Base-by-base conservation (phyloP, 2,888 invertebrate species). In the Dryocosmus kuriphilus region DNA sequence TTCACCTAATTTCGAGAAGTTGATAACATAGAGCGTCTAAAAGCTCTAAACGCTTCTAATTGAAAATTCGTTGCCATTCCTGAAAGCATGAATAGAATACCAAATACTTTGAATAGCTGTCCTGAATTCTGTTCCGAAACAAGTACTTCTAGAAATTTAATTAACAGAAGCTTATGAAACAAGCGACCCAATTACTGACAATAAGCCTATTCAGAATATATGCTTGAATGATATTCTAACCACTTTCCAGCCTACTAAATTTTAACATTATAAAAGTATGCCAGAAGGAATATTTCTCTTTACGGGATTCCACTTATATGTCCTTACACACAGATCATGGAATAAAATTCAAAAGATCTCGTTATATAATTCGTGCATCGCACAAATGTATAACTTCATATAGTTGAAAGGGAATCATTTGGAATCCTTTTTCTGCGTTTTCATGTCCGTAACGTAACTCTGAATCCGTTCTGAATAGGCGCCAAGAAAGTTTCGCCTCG, bases 401-500 rank as follows among this genome's bases (percentile, higher is more conserved):
- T n/a, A 9, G 51, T 22, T 51, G 8, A 9, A 51, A 51, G 51
- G n/a, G 9, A 51, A n/a, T 51, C 8, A 51, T 51, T 51, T 51
- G 51, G n/a, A 51, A 51, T n/a, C 51, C 51, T n/a, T 51, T 51
- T 51, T 51, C 51, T 51, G 9, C 9, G n/a, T 41, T 41, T 16
- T 14, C 51, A 51, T 51, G 51, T n/a, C n/a, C 9, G n/a, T 9
- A 51, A n/a, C 51, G 51, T 51, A 38, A 51, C n/a, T 9, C 51
- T 22, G n/a, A 51, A 51, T 51, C n/a, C n/a, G n/a, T 75, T 71
- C 78, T 61, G 78, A 78, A 78, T 75, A 60, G 75, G 75, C 67
- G 75, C 77, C 77, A 77, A 74, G 74, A 57, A 77, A 77, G 35
- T 77, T 77, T 73, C 77, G 73, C 74, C 61, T n/a, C 57, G 71